These are phyloP conservation scores for Leucophenga varia DNA, from an alignment of 1,140 invertebrate species.

Conservation along the genomic window DNA sequence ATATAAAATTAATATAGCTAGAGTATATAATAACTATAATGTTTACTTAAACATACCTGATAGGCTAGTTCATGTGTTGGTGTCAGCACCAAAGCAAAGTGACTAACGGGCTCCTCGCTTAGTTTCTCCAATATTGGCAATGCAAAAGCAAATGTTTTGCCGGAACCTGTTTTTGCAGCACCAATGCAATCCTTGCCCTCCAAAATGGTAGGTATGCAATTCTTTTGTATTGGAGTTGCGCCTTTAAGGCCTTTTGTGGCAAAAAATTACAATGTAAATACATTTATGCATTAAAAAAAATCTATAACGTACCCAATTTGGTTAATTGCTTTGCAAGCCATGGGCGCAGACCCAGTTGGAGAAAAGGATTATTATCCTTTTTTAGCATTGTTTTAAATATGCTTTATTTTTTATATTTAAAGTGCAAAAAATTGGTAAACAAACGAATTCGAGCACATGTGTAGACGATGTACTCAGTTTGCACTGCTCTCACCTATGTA, in stretches of 20 bases:
- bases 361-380: slow-evolving; percentile 37
- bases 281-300: not conserved
- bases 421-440: too few species aligned
- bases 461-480: too few species aligned
- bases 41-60: slow-evolving; percentile 58
- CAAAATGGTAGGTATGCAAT: slow-evolving; percentile 81
- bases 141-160: slow-evolving; percentile 97
- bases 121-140: slow-evolving; percentile 91
- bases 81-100: slow-evolving; percentile 93
- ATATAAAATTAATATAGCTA: not conserved
- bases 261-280: not conserved
- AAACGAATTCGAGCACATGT: too few species aligned
- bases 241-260: slow-evolving; percentile 73
- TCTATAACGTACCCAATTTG: slow-evolving; percentile 36
- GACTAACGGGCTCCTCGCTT: slow-evolving; percentile 88
- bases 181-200: slow-evolving; percentile 88
- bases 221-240: slow-evolving; percentile 83
- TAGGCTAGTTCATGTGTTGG: slow-evolving; percentile 94
- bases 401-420: too few species aligned
- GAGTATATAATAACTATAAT: slow-evolving; percentile 39
- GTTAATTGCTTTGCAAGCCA: slow-evolving; percentile 48
- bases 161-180: slow-evolving; percentile 95
- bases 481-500: too few species aligned
- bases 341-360: slow-evolving; percentile 34
- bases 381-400: slow-evolving; percentile 14